These are phyloP conservation scores for Drosophila ironensis DNA, from an alignment of 1,140 invertebrate species.

Conservation along the genomic window DNA sequence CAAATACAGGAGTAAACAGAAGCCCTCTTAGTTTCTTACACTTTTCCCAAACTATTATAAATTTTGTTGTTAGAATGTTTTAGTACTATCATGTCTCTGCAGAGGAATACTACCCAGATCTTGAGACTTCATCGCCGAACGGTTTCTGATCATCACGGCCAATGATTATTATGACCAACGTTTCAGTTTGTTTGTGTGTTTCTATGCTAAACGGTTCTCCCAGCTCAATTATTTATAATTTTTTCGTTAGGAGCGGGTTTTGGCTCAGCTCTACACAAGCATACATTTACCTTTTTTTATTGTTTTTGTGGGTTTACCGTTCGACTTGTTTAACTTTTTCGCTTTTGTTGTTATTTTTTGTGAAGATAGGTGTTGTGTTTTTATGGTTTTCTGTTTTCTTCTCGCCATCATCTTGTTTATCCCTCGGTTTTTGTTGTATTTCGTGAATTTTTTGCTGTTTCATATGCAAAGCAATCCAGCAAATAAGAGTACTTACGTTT, in stretches of 20 bases:
- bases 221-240: slow-evolving; percentile 47
- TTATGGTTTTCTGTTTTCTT: slow-evolving; percentile 6
- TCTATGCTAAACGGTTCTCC: slow-evolving; percentile 39
- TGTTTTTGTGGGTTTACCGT: slow-evolving; percentile 60
- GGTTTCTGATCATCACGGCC: slow-evolving; percentile 20
- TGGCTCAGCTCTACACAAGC: slow-evolving; percentile 5
- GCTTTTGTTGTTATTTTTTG: slow-evolving; percentile 3
- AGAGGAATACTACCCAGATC: too few species aligned
- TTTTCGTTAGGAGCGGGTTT: slow-evolving; percentile 30
- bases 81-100: too few species aligned
- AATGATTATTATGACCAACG: slow-evolving; percentile 2
- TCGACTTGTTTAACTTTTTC: slow-evolving; percentile 37
- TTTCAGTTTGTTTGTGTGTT: slow-evolving; percentile 16
- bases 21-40: too few species aligned
- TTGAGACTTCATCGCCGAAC: slow-evolving; percentile 17
- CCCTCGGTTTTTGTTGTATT: slow-evolving; percentile 1
- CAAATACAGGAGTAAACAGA: too few species aligned
- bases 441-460: slow-evolving; percentile 26
- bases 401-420: slow-evolving; percentile 15
- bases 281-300: slow-evolving; percentile 8
- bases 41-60: too few species aligned
- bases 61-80: too few species aligned
- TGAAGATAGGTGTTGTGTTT: slow-evolving; percentile 10
- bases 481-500: slow-evolving; percentile 56
- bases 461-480: slow-evolving; percentile 52